phyloP scores from a whole-genome alignment of 2,797 vertebrate species.

The Astyanax mexicanus region DNA sequence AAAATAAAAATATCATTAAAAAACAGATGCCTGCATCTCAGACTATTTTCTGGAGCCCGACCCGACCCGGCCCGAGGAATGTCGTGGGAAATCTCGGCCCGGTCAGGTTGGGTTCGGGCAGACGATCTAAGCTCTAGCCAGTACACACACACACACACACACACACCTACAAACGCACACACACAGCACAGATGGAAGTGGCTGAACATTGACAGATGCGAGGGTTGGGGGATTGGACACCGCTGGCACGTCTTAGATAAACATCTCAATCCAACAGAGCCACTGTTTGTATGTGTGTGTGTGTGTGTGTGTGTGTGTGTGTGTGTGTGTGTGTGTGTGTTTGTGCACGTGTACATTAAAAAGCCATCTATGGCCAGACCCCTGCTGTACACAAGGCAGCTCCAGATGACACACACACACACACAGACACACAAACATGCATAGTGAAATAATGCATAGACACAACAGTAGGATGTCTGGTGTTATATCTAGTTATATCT shows the following conservation, averaged over 20 bases:
- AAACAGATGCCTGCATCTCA: too few relatives aligned
- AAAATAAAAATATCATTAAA: too few relatives aligned
- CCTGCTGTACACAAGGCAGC: slow-evolving; percentile 79
- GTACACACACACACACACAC: slow-evolving; percentile 25
- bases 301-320: slow-evolving; percentile 47
- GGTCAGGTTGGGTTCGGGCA: too few relatives aligned
- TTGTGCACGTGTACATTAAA: slow-evolving; percentile 74
- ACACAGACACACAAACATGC: slow-evolving; percentile 41
- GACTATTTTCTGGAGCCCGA: too few relatives aligned
- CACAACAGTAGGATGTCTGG: slow-evolving; percentile 18
- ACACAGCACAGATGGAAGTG: slow-evolving; percentile 62
- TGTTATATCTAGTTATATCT: too few relatives aligned
- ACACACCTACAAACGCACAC: slow-evolving; percentile 11
- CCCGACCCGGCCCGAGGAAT: too few relatives aligned
- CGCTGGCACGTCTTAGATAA: slow-evolving; percentile 62
- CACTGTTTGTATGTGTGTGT: slow-evolving; percentile 41
- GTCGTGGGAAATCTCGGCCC: too few relatives aligned
- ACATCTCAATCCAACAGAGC: slow-evolving; percentile 78
- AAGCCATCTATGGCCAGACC: slow-evolving; percentile 80
- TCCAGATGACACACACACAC: slow-evolving; percentile 84
- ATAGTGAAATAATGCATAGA: slow-evolving; percentile 63
- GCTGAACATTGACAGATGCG: slow-evolving; percentile 60
- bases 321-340: slow-evolving; percentile 45
- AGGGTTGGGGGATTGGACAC: slow-evolving; percentile 55
- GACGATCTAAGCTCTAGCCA: background rate